Percentiles rank a stretch among this genome's conserved stretches.
phyloP scores from a whole-genome alignment of 2,888 invertebrate genomes.

The Petrolisthes cinctipes region DNA sequence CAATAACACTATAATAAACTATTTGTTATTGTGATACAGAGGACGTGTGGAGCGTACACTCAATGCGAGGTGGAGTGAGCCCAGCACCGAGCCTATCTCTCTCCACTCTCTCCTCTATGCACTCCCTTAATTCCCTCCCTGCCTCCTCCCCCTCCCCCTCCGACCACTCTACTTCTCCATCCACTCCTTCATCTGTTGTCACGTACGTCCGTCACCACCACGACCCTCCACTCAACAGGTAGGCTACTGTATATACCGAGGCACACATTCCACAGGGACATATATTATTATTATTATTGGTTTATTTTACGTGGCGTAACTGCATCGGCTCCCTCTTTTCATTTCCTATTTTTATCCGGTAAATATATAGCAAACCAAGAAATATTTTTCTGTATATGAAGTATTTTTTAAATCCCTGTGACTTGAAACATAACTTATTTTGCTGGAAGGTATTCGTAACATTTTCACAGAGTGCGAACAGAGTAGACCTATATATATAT shows the following conservation, averaged over 20 bases:
- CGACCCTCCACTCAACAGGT: conserved; percentile 51
- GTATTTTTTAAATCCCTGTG: too few species aligned
- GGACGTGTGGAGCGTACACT: conserved; percentile 48
- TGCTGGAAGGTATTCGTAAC: too few species aligned
- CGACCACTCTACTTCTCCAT: conserved; percentile 48
- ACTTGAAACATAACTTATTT: too few species aligned
- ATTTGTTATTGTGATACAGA: conserved; percentile 32
- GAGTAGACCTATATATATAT: background rate
- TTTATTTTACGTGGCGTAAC: too few species aligned
- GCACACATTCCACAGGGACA: too few species aligned
- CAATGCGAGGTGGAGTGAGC: conserved; percentile 51
- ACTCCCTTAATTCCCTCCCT: conserved; percentile 41
- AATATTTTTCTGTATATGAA: too few species aligned
- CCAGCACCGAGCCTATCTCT: conserved; percentile 60
- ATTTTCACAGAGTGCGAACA: too few species aligned
- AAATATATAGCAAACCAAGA: too few species aligned
- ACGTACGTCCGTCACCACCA: conserved; percentile 62
- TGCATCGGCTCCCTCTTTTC: too few species aligned
- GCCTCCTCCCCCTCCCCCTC: conserved; percentile 36
- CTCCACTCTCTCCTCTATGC: conserved; percentile 53
- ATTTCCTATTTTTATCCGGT: too few species aligned
- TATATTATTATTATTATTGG: too few species aligned
- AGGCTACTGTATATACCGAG: background rate
- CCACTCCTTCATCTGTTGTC: conserved; percentile 58
- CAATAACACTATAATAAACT: too few species aligned